Percentiles rank a stretch among this genome's conserved stretches.
These are phyloP conservation scores for Trachymyrmex septentrionalis DNA, from an alignment of 1,140 invertebrate species.

Conservation along the genomic window DNA sequence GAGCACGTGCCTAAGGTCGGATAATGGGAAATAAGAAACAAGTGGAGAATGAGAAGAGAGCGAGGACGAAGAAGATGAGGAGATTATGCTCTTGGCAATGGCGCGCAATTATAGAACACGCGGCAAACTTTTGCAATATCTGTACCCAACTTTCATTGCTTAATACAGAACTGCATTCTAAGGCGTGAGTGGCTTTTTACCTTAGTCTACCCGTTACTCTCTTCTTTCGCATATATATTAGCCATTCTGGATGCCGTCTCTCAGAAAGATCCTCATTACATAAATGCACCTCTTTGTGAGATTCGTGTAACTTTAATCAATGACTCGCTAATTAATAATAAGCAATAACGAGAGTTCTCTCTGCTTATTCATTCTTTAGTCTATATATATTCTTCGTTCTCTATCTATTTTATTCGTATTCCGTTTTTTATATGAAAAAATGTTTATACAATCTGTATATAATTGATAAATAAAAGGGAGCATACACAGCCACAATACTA, in stretches of 20 bases:
- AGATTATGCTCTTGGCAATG: conserved; percentile 61
- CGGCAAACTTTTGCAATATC: conserved; percentile 65
- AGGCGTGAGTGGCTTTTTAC: conserved; percentile 53
- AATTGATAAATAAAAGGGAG: too few relatives aligned
- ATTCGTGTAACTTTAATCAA: neutral
- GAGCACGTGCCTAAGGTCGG: conserved; percentile 45
- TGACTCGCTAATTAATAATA: conserved; percentile 16
- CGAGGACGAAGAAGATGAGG: neutral
- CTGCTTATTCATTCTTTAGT: neutral
- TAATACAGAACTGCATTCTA: conserved; percentile 59
- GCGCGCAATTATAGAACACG: conserved; percentile 51
- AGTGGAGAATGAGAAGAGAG: neutral
- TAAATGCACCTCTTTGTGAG: neutral
- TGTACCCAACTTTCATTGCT: conserved; percentile 59
- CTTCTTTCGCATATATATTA: conserved; percentile 34
- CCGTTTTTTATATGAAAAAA: neutral
- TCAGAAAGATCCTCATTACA: conserved; percentile 11
- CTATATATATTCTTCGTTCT: neutral
- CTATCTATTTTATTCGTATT: neutral
- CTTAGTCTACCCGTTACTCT: conserved; percentile 5
- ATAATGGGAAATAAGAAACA: conserved; percentile 60
- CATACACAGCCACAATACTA: too few relatives aligned
- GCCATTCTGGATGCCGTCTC: neutral
- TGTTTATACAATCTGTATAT: neutral
- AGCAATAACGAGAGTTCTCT: neutral